Conservation (phyloP, 2,797 vertebrate species). For the Stomatorhinus walkeri region DNA sequence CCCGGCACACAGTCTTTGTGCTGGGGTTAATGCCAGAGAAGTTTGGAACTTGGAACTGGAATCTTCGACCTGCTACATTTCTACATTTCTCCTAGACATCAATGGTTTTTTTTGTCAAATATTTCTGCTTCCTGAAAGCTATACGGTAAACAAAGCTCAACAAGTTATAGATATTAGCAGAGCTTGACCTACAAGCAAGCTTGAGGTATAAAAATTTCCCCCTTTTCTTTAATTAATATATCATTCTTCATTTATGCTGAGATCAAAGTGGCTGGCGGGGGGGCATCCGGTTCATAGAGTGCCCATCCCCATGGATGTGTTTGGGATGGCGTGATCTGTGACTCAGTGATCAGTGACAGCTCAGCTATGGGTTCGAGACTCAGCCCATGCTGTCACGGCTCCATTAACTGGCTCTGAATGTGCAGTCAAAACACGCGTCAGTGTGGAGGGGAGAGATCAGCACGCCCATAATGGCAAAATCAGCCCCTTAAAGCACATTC, state of each 20-base stretch:
- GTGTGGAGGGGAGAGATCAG: conserved; percentile 35
- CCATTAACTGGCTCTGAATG: background rate
- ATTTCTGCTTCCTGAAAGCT: background rate
- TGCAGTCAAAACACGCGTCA: conserved; percentile 14
- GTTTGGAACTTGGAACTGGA: background rate
- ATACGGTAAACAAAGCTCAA: background rate
- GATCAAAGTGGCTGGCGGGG: background rate
- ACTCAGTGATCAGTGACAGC: background rate
- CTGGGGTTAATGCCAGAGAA: background rate
- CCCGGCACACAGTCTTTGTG: background rate
- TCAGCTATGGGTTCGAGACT: background rate
- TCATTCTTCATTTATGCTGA: background rate
- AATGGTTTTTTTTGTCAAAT: background rate
- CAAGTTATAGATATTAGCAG: background rate
- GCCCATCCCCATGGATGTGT: background rate
- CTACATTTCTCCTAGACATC: background rate
- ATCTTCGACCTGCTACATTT: background rate
- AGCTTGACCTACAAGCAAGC: background rate
- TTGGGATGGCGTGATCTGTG: background rate
- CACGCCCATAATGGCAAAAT: conserved; percentile 27
- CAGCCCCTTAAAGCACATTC: conserved; percentile 34
- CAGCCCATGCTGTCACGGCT: background rate
- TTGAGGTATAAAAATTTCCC: background rate
- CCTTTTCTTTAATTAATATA: background rate
- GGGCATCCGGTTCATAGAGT: background rate